phyloP scores from a whole-genome alignment of 2,888 invertebrate species.

The Sesia apiformis region DNA sequence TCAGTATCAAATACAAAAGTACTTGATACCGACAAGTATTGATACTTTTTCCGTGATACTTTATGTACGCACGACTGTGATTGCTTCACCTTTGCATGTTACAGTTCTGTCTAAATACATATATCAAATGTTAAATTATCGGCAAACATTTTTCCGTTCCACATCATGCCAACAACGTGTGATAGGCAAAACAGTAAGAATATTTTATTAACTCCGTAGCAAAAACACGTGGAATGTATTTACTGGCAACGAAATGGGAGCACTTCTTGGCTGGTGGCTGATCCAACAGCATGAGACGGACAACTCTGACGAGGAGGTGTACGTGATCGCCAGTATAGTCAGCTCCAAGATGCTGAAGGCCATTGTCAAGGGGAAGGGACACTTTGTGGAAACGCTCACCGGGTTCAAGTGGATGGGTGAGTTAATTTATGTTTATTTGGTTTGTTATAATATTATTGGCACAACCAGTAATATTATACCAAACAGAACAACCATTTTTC shows the following conservation, averaged over 20 bases:
- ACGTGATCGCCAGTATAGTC: conserved; percentile 94
- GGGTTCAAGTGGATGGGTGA: conserved; percentile 99
- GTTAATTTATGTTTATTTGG: conserved; percentile 3
- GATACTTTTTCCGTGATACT: no score
- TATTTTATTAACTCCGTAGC: conserved; percentile 16
- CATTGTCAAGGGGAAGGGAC: conserved; percentile 85
- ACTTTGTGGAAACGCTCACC: conserved; percentile 91
- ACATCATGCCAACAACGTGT: no score
- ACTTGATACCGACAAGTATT: no score
- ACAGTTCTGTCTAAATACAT: no score
- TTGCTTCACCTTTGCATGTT: neutral
- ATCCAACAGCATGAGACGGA: conserved; percentile 73
- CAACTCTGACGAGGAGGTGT: conserved; percentile 76
- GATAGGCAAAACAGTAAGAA: no score
- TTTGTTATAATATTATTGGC: no score
- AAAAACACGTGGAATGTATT: conserved; percentile 86
- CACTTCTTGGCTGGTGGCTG: conserved; percentile 96
- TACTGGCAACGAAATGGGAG: conserved; percentile 96
- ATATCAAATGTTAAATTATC: no score
- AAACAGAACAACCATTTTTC: no score
- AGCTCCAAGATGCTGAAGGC: conserved; percentile 94
- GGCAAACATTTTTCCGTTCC: no score
- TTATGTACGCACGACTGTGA: no score
- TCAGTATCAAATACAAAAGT: no score
- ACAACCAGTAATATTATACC: no score